Percentiles rank a stretch among this genome's conserved stretches.
These are phyloP conservation scores for Diceros bicornis DNA, from an alignment of 2,797 vertebrate genomes.

Conservation along the genomic window DNA sequence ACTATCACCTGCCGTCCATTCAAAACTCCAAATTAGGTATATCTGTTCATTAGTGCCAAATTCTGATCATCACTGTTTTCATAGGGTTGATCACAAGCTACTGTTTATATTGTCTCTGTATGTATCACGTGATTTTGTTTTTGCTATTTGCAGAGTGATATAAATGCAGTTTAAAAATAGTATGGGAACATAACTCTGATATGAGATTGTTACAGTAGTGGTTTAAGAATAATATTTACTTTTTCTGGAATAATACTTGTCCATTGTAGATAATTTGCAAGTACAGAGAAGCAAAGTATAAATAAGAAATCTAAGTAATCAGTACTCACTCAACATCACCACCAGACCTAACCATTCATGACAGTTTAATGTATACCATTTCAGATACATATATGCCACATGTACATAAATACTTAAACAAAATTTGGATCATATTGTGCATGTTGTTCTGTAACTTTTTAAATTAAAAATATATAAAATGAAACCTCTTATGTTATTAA, in stretches of 20 bases:
- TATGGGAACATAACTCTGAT: neutral
- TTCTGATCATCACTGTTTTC: neutral
- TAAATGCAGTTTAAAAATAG: conserved; percentile 35
- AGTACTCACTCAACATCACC: neutral
- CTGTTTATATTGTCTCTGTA: neutral
- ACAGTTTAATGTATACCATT: neutral
- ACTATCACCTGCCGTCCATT: neutral
- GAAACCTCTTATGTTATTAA: neutral
- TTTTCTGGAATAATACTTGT: conserved; percentile 15
- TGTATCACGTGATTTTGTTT: neutral
- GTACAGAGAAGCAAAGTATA: neutral
- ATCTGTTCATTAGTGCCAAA: neutral
- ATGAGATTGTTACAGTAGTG: neutral
- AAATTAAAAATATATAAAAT: neutral
- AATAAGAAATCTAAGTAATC: neutral
- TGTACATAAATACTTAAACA: neutral
- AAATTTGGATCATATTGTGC: neutral
- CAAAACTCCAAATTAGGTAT: neutral
- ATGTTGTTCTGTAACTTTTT: neutral
- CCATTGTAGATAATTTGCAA: neutral
- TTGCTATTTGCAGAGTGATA: neutral
- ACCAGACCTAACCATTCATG: neutral
- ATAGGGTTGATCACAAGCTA: neutral
- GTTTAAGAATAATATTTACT: conserved; percentile 13
- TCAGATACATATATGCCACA: neutral